A percentile compares a stretch with the other conserved stretches of the same genome.
These are phyloP conservation scores for Patiria pectinifera DNA, from an alignment of 53 echinoderm and acorn worm species.

Conservation along the genomic window DNA sequence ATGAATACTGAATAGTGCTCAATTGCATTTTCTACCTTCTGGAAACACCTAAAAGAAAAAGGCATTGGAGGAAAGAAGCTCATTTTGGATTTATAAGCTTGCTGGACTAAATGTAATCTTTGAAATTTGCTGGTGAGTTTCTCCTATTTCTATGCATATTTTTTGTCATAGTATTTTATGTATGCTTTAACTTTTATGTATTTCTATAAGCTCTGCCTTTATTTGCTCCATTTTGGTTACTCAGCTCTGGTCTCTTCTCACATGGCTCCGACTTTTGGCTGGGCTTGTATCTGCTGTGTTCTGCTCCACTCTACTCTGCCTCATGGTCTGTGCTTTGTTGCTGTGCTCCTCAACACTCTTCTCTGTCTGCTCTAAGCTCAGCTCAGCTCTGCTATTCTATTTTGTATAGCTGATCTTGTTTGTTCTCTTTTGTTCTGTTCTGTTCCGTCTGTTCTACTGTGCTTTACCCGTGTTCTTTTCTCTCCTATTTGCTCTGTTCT, in stretches of 20 bases:
- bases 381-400: slow-evolving; percentile 10
- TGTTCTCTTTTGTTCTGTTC: background rate
- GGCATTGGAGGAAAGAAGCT: background rate
- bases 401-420: slow-evolving; percentile 12
- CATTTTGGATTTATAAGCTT: slow-evolving; percentile 39
- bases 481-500: background rate
- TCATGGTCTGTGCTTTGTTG: too few species aligned
- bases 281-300: background rate
- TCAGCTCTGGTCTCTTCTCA: background rate
- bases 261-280: background rate
- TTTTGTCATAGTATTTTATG: background rate
- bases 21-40: background rate
- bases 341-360: background rate
- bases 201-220: background rate
- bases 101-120: slow-evolving; percentile 3
- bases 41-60: background rate
- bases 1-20: background rate
- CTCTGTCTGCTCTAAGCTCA: background rate
- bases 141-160: background rate
- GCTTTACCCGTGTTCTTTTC: background rate
- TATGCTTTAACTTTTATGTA: background rate
- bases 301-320: background rate
- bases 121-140: slow-evolving; percentile 31
- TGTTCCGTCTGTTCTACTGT: slow-evolving; percentile 22
- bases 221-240: background rate